phyloP scores from a whole-genome alignment of 53 echinoderm and acorn worm species.

The Mesocentrotus franciscanus region DNA sequence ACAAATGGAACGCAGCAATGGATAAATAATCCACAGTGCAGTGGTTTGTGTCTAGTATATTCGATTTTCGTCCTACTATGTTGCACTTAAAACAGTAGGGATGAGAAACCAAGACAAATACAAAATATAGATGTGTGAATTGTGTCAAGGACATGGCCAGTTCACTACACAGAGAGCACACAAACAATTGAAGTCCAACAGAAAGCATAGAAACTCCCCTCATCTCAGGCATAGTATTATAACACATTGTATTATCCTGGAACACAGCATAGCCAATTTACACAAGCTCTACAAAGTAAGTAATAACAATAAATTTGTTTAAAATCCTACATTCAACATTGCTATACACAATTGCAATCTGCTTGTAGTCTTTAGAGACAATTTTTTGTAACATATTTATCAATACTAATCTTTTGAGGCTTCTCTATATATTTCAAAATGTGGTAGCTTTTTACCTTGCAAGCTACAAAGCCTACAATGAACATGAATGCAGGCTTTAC shows the following conservation, averaged over 20 bases:
- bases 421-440: not conserved
- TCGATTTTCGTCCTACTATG: not conserved
- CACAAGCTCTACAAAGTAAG: too few species aligned
- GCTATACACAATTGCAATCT: not conserved
- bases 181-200: not conserved
- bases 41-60: too few species aligned
- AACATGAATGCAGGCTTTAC: not conserved
- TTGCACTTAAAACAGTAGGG: not conserved
- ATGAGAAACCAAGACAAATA: not conserved
- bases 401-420: not conserved
- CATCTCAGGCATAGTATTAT: not conserved
- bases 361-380: not conserved
- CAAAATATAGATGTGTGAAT: not conserved
- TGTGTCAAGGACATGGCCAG: not conserved
- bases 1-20: too few species aligned
- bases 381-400: not conserved
- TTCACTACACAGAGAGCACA: not conserved
- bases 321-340: too few species aligned
- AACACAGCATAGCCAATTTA: too few species aligned
- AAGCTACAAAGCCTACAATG: not conserved
- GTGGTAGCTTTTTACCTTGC: not conserved
- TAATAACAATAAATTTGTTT: too few species aligned
- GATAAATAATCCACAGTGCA: too few species aligned
- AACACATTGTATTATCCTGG: too few species aligned
- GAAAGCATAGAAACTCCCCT: not conserved